These are phyloP conservation scores for Notolabrus celidotus DNA, from an alignment of 2,797 vertebrate genomes.

Conservation along the genomic window DNA sequence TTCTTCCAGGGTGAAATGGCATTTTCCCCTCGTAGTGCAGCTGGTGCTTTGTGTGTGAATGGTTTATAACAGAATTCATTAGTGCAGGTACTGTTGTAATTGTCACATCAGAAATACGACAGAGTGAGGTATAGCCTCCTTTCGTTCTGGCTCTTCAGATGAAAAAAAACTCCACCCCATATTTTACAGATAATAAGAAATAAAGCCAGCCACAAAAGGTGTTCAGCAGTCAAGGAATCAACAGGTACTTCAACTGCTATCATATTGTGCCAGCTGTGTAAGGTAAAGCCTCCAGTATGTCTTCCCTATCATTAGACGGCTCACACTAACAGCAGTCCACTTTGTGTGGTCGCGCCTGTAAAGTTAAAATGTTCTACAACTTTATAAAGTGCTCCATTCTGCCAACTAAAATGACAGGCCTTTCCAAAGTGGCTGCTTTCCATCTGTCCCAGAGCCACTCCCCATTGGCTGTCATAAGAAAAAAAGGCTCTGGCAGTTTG, in stretches of 20 bases:
- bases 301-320: conserved; percentile 19
- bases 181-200: conserved; percentile 1
- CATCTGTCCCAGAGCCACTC: conserved; percentile 63
- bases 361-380: conserved; percentile 59
- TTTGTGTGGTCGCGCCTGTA: conserved; percentile 33
- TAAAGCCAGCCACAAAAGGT: conserved; percentile 10
- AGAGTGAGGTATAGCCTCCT: background rate
- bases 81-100: background rate
- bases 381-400: conserved; percentile 42
- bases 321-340: conserved; percentile 33
- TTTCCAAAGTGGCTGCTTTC: conserved; percentile 68
- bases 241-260: background rate
- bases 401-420: conserved; percentile 52
- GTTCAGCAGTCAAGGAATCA: background rate
- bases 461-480: conserved; percentile 55
- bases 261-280: conserved; percentile 13
- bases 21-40: background rate
- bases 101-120: background rate
- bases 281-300: conserved; percentile 11
- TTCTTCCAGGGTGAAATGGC: background rate
- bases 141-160: background rate
- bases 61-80: background rate
- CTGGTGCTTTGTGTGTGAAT: background rate
- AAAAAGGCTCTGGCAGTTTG: conserved; percentile 42
- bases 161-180: conserved; percentile 7